Evolutionary conservation across 2,888 invertebrate species (phyloP), one percentile per base, ranked within the genome.

Genomic region (Scaptomyza parva): DNA sequence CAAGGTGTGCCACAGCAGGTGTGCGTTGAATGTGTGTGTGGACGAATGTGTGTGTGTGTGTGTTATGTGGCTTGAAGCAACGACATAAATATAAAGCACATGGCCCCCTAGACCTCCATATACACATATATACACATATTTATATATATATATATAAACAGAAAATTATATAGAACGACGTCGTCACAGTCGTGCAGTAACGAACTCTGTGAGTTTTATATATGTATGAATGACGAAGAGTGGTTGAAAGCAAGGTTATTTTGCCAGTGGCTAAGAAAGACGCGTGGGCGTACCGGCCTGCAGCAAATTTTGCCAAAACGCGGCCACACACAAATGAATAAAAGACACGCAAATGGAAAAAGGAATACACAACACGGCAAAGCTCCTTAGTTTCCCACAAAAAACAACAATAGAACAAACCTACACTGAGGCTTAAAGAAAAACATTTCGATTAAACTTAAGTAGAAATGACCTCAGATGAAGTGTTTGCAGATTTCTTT

Each of bases 191-290:
- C 68, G 59, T 72, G 78, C 85, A 47, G 47, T 79, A 87, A 85
- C 71, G 85, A 77, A 70, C 81, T 72, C 70, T 69, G 51, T 69
- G 51, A 65, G 62, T 67, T n/a, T n/a, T n/a, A n/a, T n/a, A n/a
- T n/a, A n/a, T n/a, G n/a, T n/a, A n/a, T 70, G 37, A 17, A 9
- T 37, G 66, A 69, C 74, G 63, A 55, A 72, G 76, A 84, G 87
- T 84, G 83, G 76, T 76, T 84, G 79, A 58, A 82, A 85, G 81
- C 82, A 85, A 87, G 86, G 88, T 81, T 84, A 74, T 62, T 76
- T 53, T 59, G 65, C 54, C 70, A 51, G 41, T 52, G 68, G 63
- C 62, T 44, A 78, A 78, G 70, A 75, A 78, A 78, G 67, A 75
- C 67, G 57, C 53, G 37, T 75, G 57, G 78, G 67, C 48, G 73